Evolutionary conservation across 2,888 invertebrate species (phyloP).

Genomic region (Pseudeuparius sepicola): DNA sequence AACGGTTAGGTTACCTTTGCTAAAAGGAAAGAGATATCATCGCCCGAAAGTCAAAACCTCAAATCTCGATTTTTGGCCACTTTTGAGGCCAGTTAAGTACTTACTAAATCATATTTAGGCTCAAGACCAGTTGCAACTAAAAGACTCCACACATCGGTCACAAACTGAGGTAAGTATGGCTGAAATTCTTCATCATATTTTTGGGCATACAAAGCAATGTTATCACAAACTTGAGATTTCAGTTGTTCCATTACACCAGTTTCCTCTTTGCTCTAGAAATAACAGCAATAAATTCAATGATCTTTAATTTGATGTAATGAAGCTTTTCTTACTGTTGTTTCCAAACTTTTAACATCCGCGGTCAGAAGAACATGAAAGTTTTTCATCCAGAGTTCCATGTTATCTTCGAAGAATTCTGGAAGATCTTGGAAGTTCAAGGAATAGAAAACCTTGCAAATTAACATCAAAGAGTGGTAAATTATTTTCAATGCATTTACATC

Average conservation of each 20-base stretch:
- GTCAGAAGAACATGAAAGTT: constrained; percentile 76
- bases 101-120: constrained; percentile 83
- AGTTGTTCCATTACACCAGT: constrained; percentile 84
- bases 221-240: constrained; percentile 93
- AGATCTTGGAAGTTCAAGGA: constrained; percentile 96
- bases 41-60: too few relatives aligned
- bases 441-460: constrained; percentile 92
- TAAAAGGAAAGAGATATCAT: too few relatives aligned
- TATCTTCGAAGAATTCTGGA: constrained; percentile 98
- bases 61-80: too few relatives aligned
- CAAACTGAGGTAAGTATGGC: constrained; percentile 80
- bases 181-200: constrained; percentile 98
- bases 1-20: too few relatives aligned
- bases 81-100: too few relatives aligned
- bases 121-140: constrained; percentile 75
- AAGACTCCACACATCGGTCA: constrained; percentile 89
- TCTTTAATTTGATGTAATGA: background rate
- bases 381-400: constrained; percentile 92
- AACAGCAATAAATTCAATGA: background rate
- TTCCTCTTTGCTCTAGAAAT: constrained; percentile 65
- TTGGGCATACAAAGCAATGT: constrained; percentile 87
- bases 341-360: constrained; percentile 64
- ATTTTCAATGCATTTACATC: constrained; percentile 74
- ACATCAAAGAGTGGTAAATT: constrained; percentile 78
- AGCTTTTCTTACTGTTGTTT: constrained; percentile 46